Evolutionary conservation across 2,113 vertebrate genomes (phyloP).

Genomic region (Aldabrachelys gigantea): DNA sequence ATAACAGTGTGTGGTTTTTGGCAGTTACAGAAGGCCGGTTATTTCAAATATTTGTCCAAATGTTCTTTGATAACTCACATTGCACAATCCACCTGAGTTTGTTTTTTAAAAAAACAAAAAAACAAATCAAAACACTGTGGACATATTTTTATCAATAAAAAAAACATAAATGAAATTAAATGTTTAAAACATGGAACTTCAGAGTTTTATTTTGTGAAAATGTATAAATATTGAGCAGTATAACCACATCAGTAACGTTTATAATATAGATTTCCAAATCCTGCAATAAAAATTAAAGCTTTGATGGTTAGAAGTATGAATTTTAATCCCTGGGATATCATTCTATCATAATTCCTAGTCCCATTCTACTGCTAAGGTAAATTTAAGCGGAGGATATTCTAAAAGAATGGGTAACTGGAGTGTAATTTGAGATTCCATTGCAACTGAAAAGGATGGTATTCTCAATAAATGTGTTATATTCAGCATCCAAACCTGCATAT

Average conservation of each 20-base stretch:
- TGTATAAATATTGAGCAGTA: background rate
- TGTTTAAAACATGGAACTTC: background rate
- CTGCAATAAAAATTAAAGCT: background rate
- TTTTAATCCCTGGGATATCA: constrained; percentile 43
- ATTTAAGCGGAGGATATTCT: constrained; percentile 57
- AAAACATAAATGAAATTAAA: background rate
- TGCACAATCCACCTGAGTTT: background rate
- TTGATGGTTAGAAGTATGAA: background rate
- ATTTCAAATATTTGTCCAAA: background rate
- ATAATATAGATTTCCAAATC: background rate
- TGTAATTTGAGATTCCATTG: constrained; percentile 37
- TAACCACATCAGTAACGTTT: background rate
- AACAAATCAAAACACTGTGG: background rate
- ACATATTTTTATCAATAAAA: background rate
- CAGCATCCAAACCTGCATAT: constrained; percentile 26
- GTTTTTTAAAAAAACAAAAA: background rate
- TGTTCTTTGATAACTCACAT: background rate
- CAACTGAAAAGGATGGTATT: constrained; percentile 44
- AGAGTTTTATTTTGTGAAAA: background rate
- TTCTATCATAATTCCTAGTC: constrained; percentile 50
- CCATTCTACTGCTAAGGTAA: constrained; percentile 33
- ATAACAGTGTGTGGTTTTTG: background rate
- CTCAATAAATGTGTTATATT: background rate
- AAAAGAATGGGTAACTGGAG: constrained; percentile 50
- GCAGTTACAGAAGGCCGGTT: background rate